Conservation (phyloP, 2,797 vertebrate genomes). For the Mus spretus region DNA sequence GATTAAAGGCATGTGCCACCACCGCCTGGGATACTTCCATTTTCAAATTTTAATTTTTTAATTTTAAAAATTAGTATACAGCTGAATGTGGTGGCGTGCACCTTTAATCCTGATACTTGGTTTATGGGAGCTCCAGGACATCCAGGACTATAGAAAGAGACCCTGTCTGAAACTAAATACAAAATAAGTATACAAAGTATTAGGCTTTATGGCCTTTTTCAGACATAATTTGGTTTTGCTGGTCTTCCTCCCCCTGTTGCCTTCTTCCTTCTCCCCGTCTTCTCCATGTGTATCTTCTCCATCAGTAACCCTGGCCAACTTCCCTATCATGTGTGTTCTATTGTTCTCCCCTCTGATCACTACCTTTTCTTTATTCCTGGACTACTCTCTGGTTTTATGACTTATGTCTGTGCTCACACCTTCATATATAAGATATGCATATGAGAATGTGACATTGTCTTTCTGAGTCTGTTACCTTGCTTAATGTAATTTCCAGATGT, state of each 20-base stretch:
- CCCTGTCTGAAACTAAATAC: background rate
- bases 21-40: too few species aligned
- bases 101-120: background rate
- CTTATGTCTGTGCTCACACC: background rate
- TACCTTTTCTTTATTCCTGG: background rate
- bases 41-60: background rate
- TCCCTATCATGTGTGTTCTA: background rate
- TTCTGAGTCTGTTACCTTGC: background rate
- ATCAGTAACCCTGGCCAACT: background rate
- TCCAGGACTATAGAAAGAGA: background rate
- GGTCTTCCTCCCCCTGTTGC: background rate
- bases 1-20: too few species aligned
- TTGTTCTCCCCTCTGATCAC: background rate
- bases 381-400: background rate
- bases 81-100: background rate
- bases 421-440: background rate
- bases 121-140: background rate
- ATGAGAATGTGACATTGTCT: background rate
- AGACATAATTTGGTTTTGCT: background rate
- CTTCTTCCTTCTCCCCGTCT: background rate
- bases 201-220: background rate
- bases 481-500: background rate
- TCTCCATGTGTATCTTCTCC: background rate
- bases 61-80: background rate
- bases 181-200: background rate